These are phyloP conservation scores for Charina bottae DNA, from an alignment of 2,113 vertebrate genomes.

Conservation along the genomic window DNA sequence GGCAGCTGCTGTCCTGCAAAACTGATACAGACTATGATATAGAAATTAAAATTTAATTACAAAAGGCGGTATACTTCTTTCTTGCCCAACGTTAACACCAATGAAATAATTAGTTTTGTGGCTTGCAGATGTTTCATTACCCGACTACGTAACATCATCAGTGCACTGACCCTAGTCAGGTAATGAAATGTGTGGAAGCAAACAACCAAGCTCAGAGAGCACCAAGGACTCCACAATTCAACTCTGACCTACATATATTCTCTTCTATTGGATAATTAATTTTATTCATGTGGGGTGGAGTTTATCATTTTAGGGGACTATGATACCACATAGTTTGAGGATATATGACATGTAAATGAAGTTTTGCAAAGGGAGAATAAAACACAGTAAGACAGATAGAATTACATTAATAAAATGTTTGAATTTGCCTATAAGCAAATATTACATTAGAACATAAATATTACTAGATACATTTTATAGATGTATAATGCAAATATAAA, in stretches of 20 bases:
- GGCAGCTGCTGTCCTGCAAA: neutral
- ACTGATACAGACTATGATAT: neutral
- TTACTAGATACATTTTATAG: neutral
- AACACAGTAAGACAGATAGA: neutral
- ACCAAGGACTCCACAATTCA: no score
- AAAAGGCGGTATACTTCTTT: neutral
- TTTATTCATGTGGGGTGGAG: neutral
- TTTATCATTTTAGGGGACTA: neutral
- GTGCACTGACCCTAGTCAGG: no score
- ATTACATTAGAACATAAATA: neutral
- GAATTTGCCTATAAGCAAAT: neutral
- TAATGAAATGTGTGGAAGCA: no score
- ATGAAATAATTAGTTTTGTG: neutral
- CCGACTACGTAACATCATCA: no score
- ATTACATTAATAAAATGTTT: neutral
- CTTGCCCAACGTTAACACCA: neutral
- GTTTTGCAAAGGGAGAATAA: neutral
- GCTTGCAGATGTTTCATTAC: no score
- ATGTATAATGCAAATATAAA: conserved; percentile 5
- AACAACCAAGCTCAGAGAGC: no score
- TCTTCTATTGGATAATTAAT: no score
- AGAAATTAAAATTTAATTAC: neutral
- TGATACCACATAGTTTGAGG: neutral
- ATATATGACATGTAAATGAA: neutral
- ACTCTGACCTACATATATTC: no score